Conservation (phyloP, 2,113 vertebrate species). For the Corynorhinus townsendii region DNA sequence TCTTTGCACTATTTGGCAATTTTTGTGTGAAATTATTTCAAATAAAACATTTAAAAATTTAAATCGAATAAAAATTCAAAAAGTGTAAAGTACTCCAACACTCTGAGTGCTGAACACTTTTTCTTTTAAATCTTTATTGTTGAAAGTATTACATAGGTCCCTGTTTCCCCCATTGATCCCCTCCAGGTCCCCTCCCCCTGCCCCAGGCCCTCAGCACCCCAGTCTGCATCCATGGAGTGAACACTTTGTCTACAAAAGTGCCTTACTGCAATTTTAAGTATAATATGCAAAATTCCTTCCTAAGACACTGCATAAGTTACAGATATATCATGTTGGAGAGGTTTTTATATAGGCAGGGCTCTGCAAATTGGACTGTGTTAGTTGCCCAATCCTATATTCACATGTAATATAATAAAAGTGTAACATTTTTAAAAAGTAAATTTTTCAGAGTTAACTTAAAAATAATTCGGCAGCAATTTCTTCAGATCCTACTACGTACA, state of each 20-base stretch:
- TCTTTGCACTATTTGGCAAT: background rate
- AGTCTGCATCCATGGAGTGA: background rate
- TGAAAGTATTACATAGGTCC: too few species aligned
- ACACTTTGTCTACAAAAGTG: background rate
- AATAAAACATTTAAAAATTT: background rate
- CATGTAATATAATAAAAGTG: background rate
- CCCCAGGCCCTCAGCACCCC: too few species aligned
- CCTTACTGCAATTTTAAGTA: background rate
- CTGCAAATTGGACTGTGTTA: background rate
- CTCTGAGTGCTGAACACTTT: too few species aligned
- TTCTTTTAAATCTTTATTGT: too few species aligned
- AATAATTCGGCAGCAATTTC: background rate
- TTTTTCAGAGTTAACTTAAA: background rate
- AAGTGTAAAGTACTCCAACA: too few species aligned
- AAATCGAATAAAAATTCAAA: background rate
- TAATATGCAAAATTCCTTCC: background rate
- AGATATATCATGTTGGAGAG: background rate
- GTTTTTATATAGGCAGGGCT: background rate
- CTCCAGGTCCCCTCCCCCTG: too few species aligned
- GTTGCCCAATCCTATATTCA: background rate
- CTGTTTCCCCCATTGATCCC: too few species aligned
- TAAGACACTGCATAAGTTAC: background rate
- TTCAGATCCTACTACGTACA: background rate
- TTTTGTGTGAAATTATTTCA: background rate
- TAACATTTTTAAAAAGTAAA: slow-evolving; percentile 9